Evolutionary conservation across 2,888 invertebrate genomes (phyloP), one percentile per base, ranked within the genome.

Genomic region (Cheilosia urbana): DNA sequence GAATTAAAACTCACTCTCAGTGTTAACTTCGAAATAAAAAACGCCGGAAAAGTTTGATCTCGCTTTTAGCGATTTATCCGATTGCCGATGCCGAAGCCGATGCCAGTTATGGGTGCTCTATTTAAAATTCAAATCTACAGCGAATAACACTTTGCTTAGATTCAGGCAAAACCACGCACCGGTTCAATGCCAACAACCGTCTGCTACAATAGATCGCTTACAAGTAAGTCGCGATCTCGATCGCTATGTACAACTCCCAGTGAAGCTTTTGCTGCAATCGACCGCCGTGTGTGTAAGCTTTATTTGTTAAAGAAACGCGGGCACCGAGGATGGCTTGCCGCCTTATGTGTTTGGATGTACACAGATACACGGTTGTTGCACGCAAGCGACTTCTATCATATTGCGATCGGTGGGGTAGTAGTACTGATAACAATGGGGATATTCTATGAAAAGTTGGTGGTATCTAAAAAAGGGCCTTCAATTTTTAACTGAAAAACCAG

Each of bases 141-240:
- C 21, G 57, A 68, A 68, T 47, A 68, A 49, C 80, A 66, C 60
- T 63, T 47, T 13, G 19, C 6, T 47, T 15, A 55, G 47, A 27
- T 51, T 55, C n/a, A 73, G 53, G 11, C 27, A 15, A 82, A 19
- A 40, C 45, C 71, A 57, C 53, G 40, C 71, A 57, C 53, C 71
- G 63, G 58, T 45, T 71, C 65, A 80, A 58, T 71, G 79, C 69
- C 69, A 84, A 75, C 84, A 80, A 84, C 84, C 84, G 84, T 80
- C 84, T 65, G 75, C 24, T 53, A 53, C 60, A 75, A 34, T 55
- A 55, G 84, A 80, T 76, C 66, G 65, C 60, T 66, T 13, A 60
- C 69, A 76, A 84, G 55, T 84, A 80, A 75, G 55, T 45, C 71
- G 37, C 65, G 65, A 69, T 45, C 71, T 21, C 65, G 65, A 69